Conservation (phyloP, 1,140 invertebrate species). For the Ceratoteleas bidentatus region DNA sequence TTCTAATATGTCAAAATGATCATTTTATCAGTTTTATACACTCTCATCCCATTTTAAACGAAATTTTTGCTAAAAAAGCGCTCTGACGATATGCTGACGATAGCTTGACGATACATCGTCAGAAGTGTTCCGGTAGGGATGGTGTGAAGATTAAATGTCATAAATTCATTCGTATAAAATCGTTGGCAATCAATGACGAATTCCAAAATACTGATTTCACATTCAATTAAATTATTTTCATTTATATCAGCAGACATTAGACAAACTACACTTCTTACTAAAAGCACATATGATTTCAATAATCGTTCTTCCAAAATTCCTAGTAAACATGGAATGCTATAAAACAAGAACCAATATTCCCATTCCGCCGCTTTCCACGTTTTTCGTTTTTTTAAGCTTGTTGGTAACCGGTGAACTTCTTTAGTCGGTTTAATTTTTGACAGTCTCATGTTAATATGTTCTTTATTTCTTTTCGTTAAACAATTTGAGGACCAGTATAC, state of each 20-base stretch:
- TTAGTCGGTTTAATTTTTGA: constrained; percentile 4
- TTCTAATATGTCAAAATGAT: too few relatives aligned
- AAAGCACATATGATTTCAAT: constrained; percentile 39
- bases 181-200: constrained; percentile 53
- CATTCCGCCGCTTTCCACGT: constrained; percentile 34
- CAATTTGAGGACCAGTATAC: neutral
- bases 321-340: constrained; percentile 48
- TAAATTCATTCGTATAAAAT: constrained; percentile 36
- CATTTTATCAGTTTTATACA: too few relatives aligned
- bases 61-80: too few relatives aligned
- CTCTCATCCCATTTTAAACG: too few relatives aligned
- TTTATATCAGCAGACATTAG: constrained; percentile 26
- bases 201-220: constrained; percentile 38
- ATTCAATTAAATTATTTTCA: constrained; percentile 30
- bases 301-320: constrained; percentile 33
- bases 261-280: constrained; percentile 38
- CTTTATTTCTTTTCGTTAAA: neutral
- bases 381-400: constrained; percentile 1
- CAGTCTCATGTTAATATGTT: neutral
- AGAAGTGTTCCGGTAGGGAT: too few relatives aligned
- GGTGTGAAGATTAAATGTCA: constrained; percentile 56
- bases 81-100: too few relatives aligned
- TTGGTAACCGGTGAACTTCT: constrained; percentile 7
- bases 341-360: constrained; percentile 55
- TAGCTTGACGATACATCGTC: too few relatives aligned